Evolutionary conservation across 1,140 invertebrate genomes (phyloP).

Genomic region (Lordiphosa collinella): DNA sequence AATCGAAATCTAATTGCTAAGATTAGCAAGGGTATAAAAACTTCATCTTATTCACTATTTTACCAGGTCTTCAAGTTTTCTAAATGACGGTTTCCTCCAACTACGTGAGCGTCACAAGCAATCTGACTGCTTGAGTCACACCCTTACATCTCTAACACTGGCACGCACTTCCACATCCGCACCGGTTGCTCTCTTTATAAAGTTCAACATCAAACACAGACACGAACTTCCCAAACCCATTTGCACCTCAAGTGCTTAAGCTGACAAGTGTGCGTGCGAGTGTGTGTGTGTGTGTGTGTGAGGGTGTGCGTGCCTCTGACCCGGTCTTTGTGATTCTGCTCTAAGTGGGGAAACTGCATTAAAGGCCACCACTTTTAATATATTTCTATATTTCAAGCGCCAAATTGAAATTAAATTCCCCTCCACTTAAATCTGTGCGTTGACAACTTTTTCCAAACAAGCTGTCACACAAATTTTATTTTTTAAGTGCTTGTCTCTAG

Average conservation of each 20-base stretch:
- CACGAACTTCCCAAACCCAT: constrained; percentile 31
- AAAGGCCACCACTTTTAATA: constrained; percentile 20
- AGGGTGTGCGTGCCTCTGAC: constrained; percentile 29
- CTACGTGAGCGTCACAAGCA: too few species aligned
- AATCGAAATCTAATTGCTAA: too few species aligned
- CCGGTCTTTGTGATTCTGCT: constrained; percentile 8
- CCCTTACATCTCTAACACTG: constrained; percentile 1
- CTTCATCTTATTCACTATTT: too few species aligned
- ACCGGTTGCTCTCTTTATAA: constrained; percentile 29
- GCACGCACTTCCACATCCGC: constrained; percentile 10
- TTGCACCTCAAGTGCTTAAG: constrained; percentile 70
- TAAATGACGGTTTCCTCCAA: too few species aligned
- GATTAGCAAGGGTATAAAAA: too few species aligned
- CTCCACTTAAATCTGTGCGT: constrained; percentile 32
- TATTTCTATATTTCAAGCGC: background rate
- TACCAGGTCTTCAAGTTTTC: too few species aligned
- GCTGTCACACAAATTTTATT: constrained; percentile 27
- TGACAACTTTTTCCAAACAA: constrained; percentile 16
- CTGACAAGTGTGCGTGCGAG: constrained; percentile 29
- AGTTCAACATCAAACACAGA: constrained; percentile 63
- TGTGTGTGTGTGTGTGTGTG: constrained; percentile 8
- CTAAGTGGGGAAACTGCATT: constrained; percentile 30
- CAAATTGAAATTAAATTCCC: constrained; percentile 30
- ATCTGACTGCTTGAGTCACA: too few species aligned
- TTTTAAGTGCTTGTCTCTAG: constrained; percentile 21